Evolutionary conservation across 2,797 vertebrate genomes (phyloP).

Genomic region (Urophycis tenuis): DNA sequence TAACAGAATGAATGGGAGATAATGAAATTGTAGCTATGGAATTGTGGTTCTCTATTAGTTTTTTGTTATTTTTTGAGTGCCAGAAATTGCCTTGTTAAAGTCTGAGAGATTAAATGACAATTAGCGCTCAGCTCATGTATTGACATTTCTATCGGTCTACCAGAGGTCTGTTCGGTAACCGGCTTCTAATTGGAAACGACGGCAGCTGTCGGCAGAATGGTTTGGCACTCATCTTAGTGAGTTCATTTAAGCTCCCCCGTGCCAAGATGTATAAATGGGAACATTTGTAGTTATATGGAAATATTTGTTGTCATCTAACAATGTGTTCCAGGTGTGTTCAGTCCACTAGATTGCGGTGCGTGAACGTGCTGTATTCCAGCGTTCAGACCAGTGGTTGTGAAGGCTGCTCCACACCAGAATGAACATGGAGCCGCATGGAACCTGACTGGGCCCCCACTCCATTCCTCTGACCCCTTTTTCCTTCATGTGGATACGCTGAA

Average conservation of each 20-base stretch:
- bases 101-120: constrained; percentile 19
- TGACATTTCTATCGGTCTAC: constrained; percentile 34
- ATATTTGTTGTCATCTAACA: background rate
- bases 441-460: background rate
- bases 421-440: too few species aligned
- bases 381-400: constrained; percentile 36
- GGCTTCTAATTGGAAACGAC: constrained; percentile 33
- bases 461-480: background rate
- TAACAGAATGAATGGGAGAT: background rate
- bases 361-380: constrained; percentile 11
- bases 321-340: constrained; percentile 12
- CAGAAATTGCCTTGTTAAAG: constrained; percentile 14
- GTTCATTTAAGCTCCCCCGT: background rate
- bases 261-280: background rate
- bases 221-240: background rate
- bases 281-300: background rate
- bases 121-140: constrained; percentile 41
- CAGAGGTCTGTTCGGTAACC: constrained; percentile 17
- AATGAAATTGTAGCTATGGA: background rate
- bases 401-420: constrained; percentile 8
- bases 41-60: background rate
- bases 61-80: background rate
- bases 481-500: background rate
- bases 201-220: background rate
- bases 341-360: constrained; percentile 23